A percentile compares a stretch with the other conserved stretches of the same genome.
Conservation (phyloP, 2,888 invertebrate genomes). For the Cotesia congregata region DNA sequence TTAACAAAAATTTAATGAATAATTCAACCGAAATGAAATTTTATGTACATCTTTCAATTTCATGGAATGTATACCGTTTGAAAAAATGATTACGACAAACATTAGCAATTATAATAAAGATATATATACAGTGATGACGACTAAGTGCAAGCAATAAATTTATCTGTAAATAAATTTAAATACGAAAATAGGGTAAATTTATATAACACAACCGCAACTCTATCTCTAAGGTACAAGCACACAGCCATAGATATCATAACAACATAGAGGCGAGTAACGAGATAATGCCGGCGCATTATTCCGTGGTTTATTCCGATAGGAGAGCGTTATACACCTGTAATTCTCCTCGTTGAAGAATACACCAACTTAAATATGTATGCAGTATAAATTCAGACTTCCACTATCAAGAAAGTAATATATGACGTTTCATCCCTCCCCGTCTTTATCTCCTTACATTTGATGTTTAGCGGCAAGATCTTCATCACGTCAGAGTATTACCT, state of each 20-base stretch:
- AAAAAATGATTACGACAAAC: neutral
- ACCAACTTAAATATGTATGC: neutral
- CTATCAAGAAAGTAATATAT: slow-evolving; percentile 20
- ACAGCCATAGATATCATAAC: no score
- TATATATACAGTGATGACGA: neutral
- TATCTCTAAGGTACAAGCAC: neutral
- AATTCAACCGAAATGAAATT: neutral
- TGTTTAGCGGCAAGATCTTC: slow-evolving; percentile 34
- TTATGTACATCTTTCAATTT: neutral
- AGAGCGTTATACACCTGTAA: slow-evolving; percentile 1
- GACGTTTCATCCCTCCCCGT: neutral
- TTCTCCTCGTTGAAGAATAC: slow-evolving; percentile 24
- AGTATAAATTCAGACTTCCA: neutral
- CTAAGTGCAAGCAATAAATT: neutral
- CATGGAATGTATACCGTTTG: neutral
- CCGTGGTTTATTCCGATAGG: slow-evolving; percentile 11
- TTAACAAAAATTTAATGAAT: no score
- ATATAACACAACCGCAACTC: neutral
- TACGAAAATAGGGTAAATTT: neutral
- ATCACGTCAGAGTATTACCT: slow-evolving; percentile 34
- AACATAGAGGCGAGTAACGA: neutral
- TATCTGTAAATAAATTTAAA: neutral
- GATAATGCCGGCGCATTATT: slow-evolving; percentile 2
- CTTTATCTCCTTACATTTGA: slow-evolving; percentile 12
- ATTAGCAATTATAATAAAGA: neutral